Evolutionary conservation across 2,797 vertebrate genomes (phyloP), one percentile per base, ranked within the genome.

Genomic region (Paramormyrops hopkinsi): DNA sequence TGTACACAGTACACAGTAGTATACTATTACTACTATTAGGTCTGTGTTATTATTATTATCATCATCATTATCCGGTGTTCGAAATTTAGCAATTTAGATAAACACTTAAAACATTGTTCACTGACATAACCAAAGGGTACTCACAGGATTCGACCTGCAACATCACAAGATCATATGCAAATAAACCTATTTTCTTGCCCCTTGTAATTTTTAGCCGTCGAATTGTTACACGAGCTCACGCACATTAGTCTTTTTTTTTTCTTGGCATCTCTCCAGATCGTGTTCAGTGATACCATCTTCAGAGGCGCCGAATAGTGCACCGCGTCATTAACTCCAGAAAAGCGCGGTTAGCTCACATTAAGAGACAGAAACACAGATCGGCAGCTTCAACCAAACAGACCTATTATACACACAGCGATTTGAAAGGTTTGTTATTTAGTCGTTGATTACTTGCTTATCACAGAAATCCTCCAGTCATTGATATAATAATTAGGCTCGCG

Each of bases 241-340:
- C 37, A 46, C 56, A 62, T n/a, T 12, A 44, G 37, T 22, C 54
- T 41, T 86, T 59, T 22, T 44, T 44, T 14, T 54, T 17, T 22
- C 44, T 65, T 65, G 51, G 33, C 41, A 7, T 88, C 54, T 22
- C 33, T 25, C 22, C 54, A 87, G 48, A 46, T 19, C 19, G 14
- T 76, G 22, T 51, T 62, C 50, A 76, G 19, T 50, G 90, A 90
- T 91, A 91, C n/a, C 88, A 92, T 90, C 88, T 86, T 50, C 3
- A 79, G 41, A 90, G 90, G 87, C 88, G 91, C 90, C 89, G 84
- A 88, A 89, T 44, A 82, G 17, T 69, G 83, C 73, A 17, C 48
- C 37, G 88, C 87, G 33, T 50, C 90, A 89, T 91, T 89, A 90
- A 91, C 89, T 53, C 12, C 86, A 88, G 37, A 59, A 50, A 87